A percentile compares a stretch with the other conserved stretches of the same genome.
Evolutionary conservation across 1,140 invertebrate species (phyloP).

Genomic region (Diprion similis): DNA sequence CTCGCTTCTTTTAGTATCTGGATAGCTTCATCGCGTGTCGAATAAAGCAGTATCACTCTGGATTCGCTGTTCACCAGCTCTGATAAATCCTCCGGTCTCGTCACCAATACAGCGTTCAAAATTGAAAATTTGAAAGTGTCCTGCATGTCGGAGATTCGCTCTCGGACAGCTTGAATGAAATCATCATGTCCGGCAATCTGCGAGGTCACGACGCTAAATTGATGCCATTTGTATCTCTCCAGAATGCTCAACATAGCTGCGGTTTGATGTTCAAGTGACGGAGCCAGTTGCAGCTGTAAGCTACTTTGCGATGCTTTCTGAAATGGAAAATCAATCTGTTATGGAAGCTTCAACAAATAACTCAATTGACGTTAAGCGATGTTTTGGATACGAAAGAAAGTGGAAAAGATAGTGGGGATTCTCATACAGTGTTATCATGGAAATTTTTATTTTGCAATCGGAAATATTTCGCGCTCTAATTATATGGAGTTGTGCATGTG

Average conservation of each 20-base stretch:
- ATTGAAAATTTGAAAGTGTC: conserved; percentile 91
- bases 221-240: conserved; percentile 95
- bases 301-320: conserved; percentile 83
- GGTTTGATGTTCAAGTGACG: conserved; percentile 92
- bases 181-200: conserved; percentile 93
- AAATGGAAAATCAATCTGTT: conserved; percentile 46
- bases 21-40: conserved; percentile 85
- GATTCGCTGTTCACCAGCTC: conserved; percentile 90
- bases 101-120: conserved; percentile 82
- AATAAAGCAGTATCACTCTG: conserved; percentile 92
- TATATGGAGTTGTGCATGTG: no score
- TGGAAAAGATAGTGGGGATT: neutral
- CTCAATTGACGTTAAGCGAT: neutral
- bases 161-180: conserved; percentile 91
- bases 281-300: conserved; percentile 88
- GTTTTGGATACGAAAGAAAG: conserved; percentile 9
- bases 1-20: conserved; percentile 82
- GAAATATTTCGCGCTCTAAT: no score
- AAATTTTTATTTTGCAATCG: no score
- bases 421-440: neutral
- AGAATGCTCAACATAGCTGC: conserved; percentile 93
- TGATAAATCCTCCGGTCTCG: conserved; percentile 70
- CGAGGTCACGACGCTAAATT: conserved; percentile 92
- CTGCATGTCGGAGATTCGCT: conserved; percentile 82
- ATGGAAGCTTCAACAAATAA: neutral